phyloP scores from a whole-genome alignment of 2,888 invertebrate genomes.

The Merodon equestris region DNA sequence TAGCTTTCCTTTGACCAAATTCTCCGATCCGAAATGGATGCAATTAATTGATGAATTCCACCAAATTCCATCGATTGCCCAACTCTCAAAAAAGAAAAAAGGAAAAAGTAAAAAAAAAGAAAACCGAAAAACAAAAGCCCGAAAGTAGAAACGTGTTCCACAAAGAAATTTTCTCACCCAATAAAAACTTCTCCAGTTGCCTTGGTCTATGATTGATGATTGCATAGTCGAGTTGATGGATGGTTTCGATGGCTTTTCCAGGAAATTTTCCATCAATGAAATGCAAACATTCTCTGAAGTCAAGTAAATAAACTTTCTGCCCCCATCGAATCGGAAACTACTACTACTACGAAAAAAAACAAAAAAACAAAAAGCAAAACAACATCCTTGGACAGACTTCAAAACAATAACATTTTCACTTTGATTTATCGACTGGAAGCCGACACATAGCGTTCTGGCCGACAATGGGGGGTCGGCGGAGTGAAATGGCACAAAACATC shows the following conservation, averaged over 20 bases:
- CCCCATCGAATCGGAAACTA: too few species aligned
- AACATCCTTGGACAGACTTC: constrained; percentile 54
- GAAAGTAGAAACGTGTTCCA: constrained; percentile 3
- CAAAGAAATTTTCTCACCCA: constrained; percentile 60
- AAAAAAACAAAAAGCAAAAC: constrained; percentile 25
- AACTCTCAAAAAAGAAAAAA: too few species aligned
- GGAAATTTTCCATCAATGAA: constrained; percentile 61
- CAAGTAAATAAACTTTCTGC: constrained; percentile 64
- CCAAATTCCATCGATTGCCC: too few species aligned
- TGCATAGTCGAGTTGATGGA: constrained; percentile 59
- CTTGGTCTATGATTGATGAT: constrained; percentile 61
- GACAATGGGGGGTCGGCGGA: constrained; percentile 3
- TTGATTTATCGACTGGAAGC: constrained; percentile 65
- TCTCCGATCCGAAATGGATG: too few species aligned
- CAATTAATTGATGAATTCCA: too few species aligned
- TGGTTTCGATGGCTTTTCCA: constrained; percentile 60
- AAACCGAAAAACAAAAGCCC: too few species aligned
- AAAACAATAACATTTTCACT: constrained; percentile 67
- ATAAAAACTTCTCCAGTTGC: constrained; percentile 55
- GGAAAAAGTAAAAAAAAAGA: too few species aligned
- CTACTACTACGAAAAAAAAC: too few species aligned
- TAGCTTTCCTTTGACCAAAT: too few species aligned
- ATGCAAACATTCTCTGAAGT: constrained; percentile 63
- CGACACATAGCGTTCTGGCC: constrained; percentile 31
- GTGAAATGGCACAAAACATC: constrained; percentile 50